These are phyloP conservation scores for Zosterops hypoxanthus DNA, from an alignment of 2,113 vertebrate genomes.

Conservation along the genomic window DNA sequence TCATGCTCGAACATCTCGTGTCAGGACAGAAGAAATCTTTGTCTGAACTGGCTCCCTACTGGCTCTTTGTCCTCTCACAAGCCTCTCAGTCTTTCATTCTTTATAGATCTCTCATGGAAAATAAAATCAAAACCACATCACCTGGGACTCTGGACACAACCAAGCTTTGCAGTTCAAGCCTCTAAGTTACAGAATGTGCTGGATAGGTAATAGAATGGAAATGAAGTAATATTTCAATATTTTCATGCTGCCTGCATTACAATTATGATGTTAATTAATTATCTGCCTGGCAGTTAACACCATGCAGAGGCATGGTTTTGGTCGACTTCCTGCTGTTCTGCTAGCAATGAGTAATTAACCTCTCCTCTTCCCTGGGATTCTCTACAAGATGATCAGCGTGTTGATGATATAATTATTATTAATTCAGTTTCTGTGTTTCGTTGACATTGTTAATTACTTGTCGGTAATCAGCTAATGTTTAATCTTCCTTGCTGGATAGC, in stretches of 20 bases:
- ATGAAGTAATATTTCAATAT: constrained; percentile 78
- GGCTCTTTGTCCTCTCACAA: background rate
- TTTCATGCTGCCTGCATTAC: constrained; percentile 74
- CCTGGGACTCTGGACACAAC: background rate
- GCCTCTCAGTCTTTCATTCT: background rate
- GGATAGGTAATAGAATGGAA: constrained; percentile 65
- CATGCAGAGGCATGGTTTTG: constrained; percentile 73
- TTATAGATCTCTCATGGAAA: background rate
- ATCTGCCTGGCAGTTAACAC: constrained; percentile 79
- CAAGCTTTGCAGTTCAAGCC: background rate
- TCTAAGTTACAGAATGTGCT: constrained; percentile 30
- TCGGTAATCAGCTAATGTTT: constrained; percentile 88
- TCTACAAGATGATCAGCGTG: constrained; percentile 79
- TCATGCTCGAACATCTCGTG: background rate
- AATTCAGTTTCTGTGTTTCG: constrained; percentile 82
- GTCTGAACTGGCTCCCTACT: background rate
- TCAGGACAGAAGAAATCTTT: background rate
- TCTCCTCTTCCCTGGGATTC: constrained; percentile 83
- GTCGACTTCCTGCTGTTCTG: constrained; percentile 78
- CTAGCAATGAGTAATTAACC: constrained; percentile 86
- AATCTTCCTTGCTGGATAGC: constrained; percentile 80
- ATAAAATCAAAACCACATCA: background rate
- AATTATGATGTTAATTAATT: constrained; percentile 85
- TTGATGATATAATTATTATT: constrained; percentile 89
- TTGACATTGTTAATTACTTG: constrained; percentile 90